phyloP scores from a whole-genome alignment of 2,797 vertebrate species.

The Rhodeus uyekii region DNA sequence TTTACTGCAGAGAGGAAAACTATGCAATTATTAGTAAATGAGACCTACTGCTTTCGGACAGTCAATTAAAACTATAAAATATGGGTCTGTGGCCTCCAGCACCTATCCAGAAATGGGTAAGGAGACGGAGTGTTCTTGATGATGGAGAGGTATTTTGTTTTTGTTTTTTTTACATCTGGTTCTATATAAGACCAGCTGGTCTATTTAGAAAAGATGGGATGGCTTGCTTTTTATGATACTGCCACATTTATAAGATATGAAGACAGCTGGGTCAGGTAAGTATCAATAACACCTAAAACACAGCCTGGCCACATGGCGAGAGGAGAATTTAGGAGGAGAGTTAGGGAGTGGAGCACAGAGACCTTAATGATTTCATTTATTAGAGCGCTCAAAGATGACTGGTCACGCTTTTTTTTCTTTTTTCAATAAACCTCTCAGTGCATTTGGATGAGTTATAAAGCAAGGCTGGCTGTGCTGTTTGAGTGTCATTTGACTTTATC shows the following conservation, averaged over 20 bases:
- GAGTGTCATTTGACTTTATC: constrained; percentile 33
- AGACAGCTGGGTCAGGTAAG: constrained; percentile 54
- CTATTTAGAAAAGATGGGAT: constrained; percentile 17
- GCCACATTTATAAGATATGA: constrained; percentile 47
- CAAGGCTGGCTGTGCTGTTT: neutral
- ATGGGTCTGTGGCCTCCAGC: neutral
- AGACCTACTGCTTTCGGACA: neutral
- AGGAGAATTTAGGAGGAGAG: constrained; percentile 62
- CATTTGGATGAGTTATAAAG: constrained; percentile 34
- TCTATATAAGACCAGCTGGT: constrained; percentile 20
- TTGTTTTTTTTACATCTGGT: neutral
- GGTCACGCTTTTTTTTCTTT: constrained; percentile 47
- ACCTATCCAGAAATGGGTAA: neutral
- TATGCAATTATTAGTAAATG: neutral
- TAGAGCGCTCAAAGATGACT: constrained; percentile 68
- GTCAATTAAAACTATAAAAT: neutral
- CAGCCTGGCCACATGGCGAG: constrained; percentile 35
- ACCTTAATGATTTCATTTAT: constrained; percentile 69
- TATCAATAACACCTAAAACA: constrained; percentile 65
- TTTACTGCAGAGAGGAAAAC: neutral
- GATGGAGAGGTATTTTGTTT: neutral
- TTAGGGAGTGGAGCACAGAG: constrained; percentile 42
- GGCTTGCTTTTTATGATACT: constrained; percentile 42
- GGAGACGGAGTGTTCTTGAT: neutral
- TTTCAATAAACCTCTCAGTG: constrained; percentile 7